These are phyloP conservation scores for Diploscapter pachys DNA, from an alignment of 1,140 invertebrate species.

Conservation along the genomic window DNA sequence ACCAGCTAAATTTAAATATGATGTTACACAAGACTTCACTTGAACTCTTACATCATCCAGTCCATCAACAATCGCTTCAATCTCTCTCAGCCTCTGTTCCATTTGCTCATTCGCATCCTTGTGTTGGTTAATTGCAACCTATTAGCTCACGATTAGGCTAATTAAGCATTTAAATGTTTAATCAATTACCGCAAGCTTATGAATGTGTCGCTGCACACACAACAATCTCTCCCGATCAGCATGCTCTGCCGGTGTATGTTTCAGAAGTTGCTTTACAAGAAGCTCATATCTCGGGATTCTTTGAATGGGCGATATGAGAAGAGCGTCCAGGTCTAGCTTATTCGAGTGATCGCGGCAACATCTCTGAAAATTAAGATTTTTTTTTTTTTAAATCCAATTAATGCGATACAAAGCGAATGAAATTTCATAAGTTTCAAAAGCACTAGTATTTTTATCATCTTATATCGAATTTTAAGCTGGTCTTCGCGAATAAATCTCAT, in stretches of 20 bases:
- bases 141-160: too few species aligned
- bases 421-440: too few species aligned
- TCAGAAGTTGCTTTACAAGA: constrained; percentile 77
- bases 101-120: constrained; percentile 73
- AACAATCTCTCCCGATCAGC: constrained; percentile 79
- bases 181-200: constrained; percentile 74
- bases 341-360: constrained; percentile 87
- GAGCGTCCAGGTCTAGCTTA: constrained; percentile 84
- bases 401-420: background rate
- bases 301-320: constrained; percentile 93
- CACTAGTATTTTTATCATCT: too few species aligned
- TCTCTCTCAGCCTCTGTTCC: constrained; percentile 73
- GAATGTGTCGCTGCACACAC: constrained; percentile 81
- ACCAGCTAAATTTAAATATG: constrained; percentile 58
- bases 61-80: constrained; percentile 69
- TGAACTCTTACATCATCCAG: constrained; percentile 43
- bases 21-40: background rate
- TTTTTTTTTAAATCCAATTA: background rate
- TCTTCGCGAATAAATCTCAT: constrained; percentile 40
- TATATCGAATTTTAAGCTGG: too few species aligned
- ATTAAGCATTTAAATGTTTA: too few species aligned
- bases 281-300: constrained; percentile 89
- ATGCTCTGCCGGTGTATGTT: constrained; percentile 82
- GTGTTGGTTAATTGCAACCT: constrained; percentile 78
- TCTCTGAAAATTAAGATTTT: constrained; percentile 65